These are phyloP conservation scores for Rhinophrynus dorsalis DNA, from an alignment of 2,797 vertebrate species.

Conservation along the genomic window DNA sequence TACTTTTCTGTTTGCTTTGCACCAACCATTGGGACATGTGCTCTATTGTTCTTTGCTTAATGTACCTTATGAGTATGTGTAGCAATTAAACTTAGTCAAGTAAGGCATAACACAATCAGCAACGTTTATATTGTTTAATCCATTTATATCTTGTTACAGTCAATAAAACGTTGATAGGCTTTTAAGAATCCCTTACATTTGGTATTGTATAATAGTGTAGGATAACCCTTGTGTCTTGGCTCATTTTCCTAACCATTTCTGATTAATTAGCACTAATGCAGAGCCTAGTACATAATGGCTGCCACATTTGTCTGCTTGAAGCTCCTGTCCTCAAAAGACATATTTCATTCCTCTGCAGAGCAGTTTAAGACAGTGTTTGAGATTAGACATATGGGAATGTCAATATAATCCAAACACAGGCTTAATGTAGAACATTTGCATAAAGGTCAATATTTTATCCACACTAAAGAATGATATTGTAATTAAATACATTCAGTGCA, in stretches of 20 bases:
- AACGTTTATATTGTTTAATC: not conserved
- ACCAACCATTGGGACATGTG: no score
- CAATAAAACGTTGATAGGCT: not conserved
- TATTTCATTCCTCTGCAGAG: conserved; percentile 20
- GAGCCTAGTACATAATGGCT: not conserved
- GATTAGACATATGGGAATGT: not conserved
- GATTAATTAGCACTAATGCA: not conserved
- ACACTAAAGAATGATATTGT: not conserved
- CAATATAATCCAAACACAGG: not conserved
- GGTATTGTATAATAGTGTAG: not conserved
- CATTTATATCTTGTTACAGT: not conserved
- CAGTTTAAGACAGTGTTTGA: not conserved
- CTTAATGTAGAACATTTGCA: not conserved
- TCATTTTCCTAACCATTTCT: conserved; percentile 4
- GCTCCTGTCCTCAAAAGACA: not conserved
- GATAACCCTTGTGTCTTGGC: not conserved
- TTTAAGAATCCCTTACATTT: not conserved
- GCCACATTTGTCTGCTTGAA: conserved; percentile 10
- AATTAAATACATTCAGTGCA: not conserved
- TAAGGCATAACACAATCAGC: no score
- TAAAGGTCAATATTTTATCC: not conserved
- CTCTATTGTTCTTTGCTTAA: not conserved
- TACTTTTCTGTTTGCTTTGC: no score
- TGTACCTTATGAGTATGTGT: not conserved
- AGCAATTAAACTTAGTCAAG: no score